phyloP scores from a whole-genome alignment of 92 coral and sea anemone species.

The Palythoa caribaeorum region DNA sequence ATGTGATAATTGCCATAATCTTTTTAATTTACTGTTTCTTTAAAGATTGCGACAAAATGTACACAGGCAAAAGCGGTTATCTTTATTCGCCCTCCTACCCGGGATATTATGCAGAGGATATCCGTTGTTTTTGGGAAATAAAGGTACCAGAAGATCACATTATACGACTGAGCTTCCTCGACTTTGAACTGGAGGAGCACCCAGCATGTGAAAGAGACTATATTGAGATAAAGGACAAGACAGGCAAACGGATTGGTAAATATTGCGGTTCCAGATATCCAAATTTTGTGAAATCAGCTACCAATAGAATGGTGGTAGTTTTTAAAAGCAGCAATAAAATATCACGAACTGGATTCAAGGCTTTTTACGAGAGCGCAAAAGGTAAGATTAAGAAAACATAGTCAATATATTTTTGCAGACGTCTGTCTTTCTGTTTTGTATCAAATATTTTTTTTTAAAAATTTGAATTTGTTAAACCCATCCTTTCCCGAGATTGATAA shows the following conservation, averaged over 20 bases:
- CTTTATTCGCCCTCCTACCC: constrained; percentile 71
- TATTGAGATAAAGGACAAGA: constrained; percentile 59
- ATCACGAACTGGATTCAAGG: constrained; percentile 71
- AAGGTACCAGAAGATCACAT: constrained; percentile 35
- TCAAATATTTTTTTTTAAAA: background rate
- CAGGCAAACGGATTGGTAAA: constrained; percentile 54
- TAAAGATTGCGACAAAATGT: constrained; percentile 56
- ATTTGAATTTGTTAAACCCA: background rate
- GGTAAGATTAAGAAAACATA: too few relatives aligned
- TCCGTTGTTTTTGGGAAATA: constrained; percentile 71
- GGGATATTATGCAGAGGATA: constrained; percentile 55
- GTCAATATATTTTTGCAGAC: background rate
- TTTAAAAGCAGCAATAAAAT: constrained; percentile 63
- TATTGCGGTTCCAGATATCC: constrained; percentile 81
- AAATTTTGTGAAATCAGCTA: constrained; percentile 69
- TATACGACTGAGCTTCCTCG: constrained; percentile 66
- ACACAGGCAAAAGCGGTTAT: constrained; percentile 47
- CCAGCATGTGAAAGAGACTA: constrained; percentile 72
- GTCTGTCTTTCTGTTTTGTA: background rate
- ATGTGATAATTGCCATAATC: too few relatives aligned
- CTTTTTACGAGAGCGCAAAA: constrained; percentile 59
- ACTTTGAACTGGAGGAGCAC: constrained; percentile 78
- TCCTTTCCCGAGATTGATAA: too few relatives aligned
- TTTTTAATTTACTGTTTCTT: background rate
- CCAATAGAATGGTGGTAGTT: constrained; percentile 53